Conservation (phyloP, 2,113 vertebrate species). For the Garra rufa region DNA sequence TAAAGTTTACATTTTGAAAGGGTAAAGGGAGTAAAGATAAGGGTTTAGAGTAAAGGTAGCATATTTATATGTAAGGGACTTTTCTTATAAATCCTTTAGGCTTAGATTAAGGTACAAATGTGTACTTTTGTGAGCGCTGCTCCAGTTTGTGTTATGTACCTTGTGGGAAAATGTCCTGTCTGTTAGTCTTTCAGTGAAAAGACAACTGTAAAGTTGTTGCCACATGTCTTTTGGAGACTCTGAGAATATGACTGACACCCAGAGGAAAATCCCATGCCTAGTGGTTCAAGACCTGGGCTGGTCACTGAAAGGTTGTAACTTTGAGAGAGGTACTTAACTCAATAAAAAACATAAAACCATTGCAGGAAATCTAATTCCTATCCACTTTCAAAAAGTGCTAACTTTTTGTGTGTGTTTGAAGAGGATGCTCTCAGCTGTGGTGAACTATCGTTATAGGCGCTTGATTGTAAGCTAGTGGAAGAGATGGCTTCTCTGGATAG, state of each 20-base stretch:
- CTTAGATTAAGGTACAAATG: background rate
- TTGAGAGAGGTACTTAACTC: background rate
- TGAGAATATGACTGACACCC: background rate
- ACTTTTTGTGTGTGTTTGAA: background rate
- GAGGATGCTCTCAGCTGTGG: background rate
- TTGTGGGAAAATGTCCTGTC: background rate
- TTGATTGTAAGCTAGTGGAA: constrained; percentile 41
- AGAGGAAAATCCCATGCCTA: background rate
- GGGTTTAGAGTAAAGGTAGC: background rate
- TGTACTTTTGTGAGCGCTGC: background rate
- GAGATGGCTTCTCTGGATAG: constrained; percentile 38
- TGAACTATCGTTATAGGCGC: background rate
- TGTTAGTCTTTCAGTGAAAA: background rate
- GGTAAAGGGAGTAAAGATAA: background rate
- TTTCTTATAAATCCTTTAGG: background rate
- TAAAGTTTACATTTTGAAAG: too few species aligned
- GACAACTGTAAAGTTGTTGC: constrained; percentile 14
- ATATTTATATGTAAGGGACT: too few species aligned
- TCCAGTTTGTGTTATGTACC: background rate
- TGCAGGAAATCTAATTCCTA: background rate
- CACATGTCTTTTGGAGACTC: background rate
- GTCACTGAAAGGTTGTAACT: background rate
- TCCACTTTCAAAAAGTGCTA: background rate
- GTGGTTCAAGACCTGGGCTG: background rate
- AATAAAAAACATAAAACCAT: background rate